A percentile compares a stretch with the other conserved stretches of the same genome.
Conservation (phyloP, 2,797 vertebrate species). For the Etheostoma nigrum region DNA sequence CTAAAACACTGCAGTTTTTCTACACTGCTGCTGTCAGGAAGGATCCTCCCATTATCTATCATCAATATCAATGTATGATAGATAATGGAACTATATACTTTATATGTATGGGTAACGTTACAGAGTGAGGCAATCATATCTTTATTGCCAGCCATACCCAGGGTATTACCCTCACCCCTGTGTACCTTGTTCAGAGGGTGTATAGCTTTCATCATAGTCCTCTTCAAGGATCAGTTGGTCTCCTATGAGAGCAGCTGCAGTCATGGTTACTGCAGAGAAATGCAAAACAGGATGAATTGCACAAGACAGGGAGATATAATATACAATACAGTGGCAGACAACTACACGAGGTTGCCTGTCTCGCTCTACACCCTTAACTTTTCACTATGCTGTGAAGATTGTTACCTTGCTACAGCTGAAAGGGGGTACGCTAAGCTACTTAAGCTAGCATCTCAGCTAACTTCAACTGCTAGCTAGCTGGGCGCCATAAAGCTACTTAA, state of each 20-base stretch:
- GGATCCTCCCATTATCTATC: neutral
- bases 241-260: slow-evolving; percentile 83
- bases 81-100: no score
- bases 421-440: neutral
- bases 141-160: neutral
- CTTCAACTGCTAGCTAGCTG: neutral
- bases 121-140: no score
- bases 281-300: neutral
- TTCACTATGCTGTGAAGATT: neutral
- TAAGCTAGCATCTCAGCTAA: slow-evolving; percentile 37
- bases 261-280: slow-evolving; percentile 73
- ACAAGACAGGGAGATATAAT: neutral
- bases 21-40: neutral
- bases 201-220: slow-evolving; percentile 90
- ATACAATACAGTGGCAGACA: neutral
- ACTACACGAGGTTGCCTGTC: no score
- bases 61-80: neutral
- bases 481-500: slow-evolving; percentile 11
- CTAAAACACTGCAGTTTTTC: neutral
- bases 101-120: neutral
- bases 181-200: slow-evolving; percentile 91
- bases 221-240: slow-evolving; percentile 95
- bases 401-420: neutral
- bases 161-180: neutral
- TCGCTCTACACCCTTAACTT: neutral